These are phyloP conservation scores for Cenopis cana DNA, from an alignment of 2,888 invertebrate genomes.

Conservation along the genomic window DNA sequence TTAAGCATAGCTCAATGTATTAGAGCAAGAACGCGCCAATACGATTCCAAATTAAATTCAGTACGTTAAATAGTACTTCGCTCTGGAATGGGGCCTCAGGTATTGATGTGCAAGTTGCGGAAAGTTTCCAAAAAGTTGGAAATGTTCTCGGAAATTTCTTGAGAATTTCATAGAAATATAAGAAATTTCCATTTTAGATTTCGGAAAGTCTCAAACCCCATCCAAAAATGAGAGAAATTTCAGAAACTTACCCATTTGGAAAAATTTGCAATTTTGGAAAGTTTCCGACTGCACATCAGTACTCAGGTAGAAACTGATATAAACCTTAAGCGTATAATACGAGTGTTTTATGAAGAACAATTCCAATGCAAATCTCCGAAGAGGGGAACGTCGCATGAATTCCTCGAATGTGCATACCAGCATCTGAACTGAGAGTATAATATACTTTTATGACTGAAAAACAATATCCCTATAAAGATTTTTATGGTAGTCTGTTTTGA, in stretches of 20 bases:
- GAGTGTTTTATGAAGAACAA: background rate
- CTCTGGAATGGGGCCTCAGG: background rate
- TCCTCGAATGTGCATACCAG: background rate
- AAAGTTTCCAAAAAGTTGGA: too few relatives aligned
- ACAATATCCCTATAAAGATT: background rate
- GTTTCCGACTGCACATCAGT: too few relatives aligned
- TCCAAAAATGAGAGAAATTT: too few relatives aligned
- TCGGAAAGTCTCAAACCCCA: too few relatives aligned
- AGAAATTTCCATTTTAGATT: too few relatives aligned
- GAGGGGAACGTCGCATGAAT: background rate
- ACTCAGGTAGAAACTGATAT: too few relatives aligned
- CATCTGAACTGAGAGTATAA: background rate
- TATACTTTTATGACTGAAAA: background rate
- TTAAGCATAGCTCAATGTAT: background rate
- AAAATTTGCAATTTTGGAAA: too few relatives aligned
- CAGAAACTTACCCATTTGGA: too few relatives aligned
- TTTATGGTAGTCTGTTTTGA: background rate
- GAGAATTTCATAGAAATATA: too few relatives aligned
- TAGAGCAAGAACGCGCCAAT: background rate
- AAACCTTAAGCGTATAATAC: conserved; percentile 1
- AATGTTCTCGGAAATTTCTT: too few relatives aligned
- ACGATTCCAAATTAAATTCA: background rate
- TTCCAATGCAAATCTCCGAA: background rate
- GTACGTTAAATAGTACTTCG: background rate
- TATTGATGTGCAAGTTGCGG: too few relatives aligned